Conservation (phyloP, 2,888 invertebrate genomes). For the Bruchidius siliquastri region DNA sequence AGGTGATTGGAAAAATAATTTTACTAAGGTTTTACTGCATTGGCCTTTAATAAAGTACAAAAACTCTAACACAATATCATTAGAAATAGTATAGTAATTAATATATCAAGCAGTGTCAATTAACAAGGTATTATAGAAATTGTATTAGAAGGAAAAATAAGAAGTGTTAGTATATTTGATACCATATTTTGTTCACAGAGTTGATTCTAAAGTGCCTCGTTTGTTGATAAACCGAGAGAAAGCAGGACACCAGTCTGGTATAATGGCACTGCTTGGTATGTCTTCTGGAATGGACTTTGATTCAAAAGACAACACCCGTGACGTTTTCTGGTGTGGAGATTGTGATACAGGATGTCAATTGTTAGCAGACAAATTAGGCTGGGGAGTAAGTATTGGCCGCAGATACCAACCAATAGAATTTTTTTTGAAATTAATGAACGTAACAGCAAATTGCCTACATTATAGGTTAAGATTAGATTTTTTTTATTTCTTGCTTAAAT, state of each 20-base stretch:
- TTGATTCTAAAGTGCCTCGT: slow-evolving; percentile 69
- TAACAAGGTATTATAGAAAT: no score
- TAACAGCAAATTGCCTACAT: no score
- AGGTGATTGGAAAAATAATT: no score
- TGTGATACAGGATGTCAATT: slow-evolving; percentile 76
- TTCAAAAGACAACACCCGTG: slow-evolving; percentile 57
- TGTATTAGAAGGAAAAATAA: background rate
- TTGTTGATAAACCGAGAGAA: slow-evolving; percentile 84
- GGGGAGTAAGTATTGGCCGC: slow-evolving; percentile 60
- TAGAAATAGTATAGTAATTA: no score
- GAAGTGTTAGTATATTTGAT: background rate
- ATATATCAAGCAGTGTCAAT: no score
- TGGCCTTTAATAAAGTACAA: no score
- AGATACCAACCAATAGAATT: no score
- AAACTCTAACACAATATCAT: no score
- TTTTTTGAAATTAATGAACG: no score
- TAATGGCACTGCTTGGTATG: slow-evolving; percentile 43
- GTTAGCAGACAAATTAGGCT: slow-evolving; percentile 72
- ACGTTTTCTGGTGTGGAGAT: slow-evolving; percentile 78
- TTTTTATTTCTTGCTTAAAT: no score
- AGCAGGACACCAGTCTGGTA: slow-evolving; percentile 51
- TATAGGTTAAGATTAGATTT: no score
- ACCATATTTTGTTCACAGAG: slow-evolving; percentile 44
- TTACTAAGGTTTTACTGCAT: no score
- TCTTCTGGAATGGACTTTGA: slow-evolving; percentile 67